phyloP scores from a whole-genome alignment of 2,888 invertebrate species.

The Dynastes tityus region DNA sequence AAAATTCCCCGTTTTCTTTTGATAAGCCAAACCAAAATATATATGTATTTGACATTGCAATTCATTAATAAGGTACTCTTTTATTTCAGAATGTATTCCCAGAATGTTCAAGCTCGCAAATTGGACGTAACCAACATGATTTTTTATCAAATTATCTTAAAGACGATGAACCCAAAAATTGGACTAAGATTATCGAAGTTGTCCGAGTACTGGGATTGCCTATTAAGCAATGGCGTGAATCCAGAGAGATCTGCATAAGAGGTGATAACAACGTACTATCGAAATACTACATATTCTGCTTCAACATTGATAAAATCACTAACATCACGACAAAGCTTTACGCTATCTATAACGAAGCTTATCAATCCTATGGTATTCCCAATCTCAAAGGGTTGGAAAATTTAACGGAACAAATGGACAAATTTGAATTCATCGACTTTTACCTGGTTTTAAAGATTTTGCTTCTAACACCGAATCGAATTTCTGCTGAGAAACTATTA shows the following conservation, averaged over 20 bases:
- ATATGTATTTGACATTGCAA: no score
- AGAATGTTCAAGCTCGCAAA: neutral
- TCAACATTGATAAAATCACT: neutral
- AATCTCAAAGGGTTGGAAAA: conserved; percentile 6
- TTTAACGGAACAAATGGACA: neutral
- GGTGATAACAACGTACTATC: conserved; percentile 7
- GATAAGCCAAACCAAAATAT: no score
- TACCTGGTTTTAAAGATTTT: conserved; percentile 2
- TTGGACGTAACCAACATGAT: neutral
- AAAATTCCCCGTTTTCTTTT: no score
- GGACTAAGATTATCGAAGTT: neutral
- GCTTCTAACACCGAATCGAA: neutral
- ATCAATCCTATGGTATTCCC: neutral
- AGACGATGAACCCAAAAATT: neutral
- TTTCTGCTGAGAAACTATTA: neutral
- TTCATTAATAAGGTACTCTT: no score
- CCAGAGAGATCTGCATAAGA: conserved; percentile 2
- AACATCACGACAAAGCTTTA: conserved; percentile 12
- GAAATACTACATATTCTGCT: conserved; percentile 3
- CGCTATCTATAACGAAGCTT: neutral
- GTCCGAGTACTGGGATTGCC: neutral
- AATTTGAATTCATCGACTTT: conserved; percentile 4
- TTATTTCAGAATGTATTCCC: neutral
- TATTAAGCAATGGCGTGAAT: conserved; percentile 18
- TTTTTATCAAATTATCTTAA: neutral